Conservation (phyloP, 37 sponge, comb jelly and placozoan species). For the Tethya wilhelma region DNA sequence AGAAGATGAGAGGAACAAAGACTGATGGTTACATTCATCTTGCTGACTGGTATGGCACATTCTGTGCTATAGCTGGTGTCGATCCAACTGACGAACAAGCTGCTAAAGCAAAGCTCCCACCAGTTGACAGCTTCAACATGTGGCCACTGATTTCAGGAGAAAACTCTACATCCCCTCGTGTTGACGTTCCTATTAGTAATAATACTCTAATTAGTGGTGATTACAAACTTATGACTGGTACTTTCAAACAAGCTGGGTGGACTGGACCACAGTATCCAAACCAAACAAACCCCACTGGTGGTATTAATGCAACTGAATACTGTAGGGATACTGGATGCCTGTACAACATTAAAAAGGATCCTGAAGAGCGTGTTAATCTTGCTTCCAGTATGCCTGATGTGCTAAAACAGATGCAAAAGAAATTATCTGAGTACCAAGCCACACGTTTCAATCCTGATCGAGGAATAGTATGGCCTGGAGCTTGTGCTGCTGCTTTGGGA, state of each 20-base stretch:
- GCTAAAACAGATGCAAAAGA: constrained; percentile 32
- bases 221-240: constrained; percentile 23
- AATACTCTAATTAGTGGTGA: constrained; percentile 35
- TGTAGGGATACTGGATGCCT: constrained; percentile 32
- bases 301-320: constrained; percentile 4
- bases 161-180: constrained; percentile 26
- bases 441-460: constrained; percentile 28
- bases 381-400: constrained; percentile 24
- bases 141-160: constrained; percentile 18
- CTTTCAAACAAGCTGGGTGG: constrained; percentile 21
- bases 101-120: constrained; percentile 34
- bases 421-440: not conserved
- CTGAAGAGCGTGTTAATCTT: constrained; percentile 33
- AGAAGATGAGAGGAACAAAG: too few species aligned
- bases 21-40: too few species aligned
- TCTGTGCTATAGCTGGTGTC: too few species aligned
- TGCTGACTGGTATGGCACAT: too few species aligned
- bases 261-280: constrained; percentile 51
- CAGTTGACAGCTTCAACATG: constrained; percentile 24
- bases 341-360: constrained; percentile 46
- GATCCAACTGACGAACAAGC: constrained; percentile 18
- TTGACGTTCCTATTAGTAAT: constrained; percentile 3
- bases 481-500: constrained; percentile 29
- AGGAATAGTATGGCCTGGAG: constrained; percentile 19
- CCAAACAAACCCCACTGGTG: constrained; percentile 30